Conservation (phyloP, 2,113 vertebrate species). For the Pseudonaja textilis region DNA sequence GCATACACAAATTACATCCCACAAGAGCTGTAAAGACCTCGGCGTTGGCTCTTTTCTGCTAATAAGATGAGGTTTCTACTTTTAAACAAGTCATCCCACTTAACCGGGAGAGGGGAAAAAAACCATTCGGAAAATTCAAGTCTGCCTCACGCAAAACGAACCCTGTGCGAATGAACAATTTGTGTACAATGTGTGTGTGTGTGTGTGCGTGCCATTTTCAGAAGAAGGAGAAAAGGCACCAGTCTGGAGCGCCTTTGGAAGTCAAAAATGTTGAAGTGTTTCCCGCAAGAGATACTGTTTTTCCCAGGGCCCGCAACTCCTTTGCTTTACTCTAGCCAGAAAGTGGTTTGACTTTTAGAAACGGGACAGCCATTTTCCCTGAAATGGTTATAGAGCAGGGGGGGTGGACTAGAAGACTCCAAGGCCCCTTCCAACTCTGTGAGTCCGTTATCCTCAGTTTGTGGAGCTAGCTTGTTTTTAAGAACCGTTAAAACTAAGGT, state of each 20-base stretch:
- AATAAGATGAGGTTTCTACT: conserved; percentile 35
- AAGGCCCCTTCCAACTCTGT: background rate
- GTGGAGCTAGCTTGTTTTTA: background rate
- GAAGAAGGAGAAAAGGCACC: background rate
- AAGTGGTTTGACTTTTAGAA: background rate
- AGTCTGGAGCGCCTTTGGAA: background rate
- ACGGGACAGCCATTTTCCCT: background rate
- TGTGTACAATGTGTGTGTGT: background rate
- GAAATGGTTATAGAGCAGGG: background rate
- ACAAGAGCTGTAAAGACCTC: conserved; percentile 49
- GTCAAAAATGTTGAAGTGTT: background rate
- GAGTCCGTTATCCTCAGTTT: background rate
- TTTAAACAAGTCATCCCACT: conserved; percentile 49
- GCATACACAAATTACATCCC: conserved; percentile 58
- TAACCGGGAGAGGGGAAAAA: conserved; percentile 32
- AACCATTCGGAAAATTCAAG: background rate
- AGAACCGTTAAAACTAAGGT: background rate
- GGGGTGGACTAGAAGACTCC: background rate
- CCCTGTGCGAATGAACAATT: background rate
- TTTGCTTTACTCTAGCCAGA: background rate
- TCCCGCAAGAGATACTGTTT: background rate
- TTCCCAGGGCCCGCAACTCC: background rate
- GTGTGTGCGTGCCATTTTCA: background rate
- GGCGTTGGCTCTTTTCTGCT: conserved; percentile 1
- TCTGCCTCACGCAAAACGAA: background rate